Evolutionary conservation across 1,140 invertebrate species (phyloP).

Genomic region (Sinella curviseta): DNA sequence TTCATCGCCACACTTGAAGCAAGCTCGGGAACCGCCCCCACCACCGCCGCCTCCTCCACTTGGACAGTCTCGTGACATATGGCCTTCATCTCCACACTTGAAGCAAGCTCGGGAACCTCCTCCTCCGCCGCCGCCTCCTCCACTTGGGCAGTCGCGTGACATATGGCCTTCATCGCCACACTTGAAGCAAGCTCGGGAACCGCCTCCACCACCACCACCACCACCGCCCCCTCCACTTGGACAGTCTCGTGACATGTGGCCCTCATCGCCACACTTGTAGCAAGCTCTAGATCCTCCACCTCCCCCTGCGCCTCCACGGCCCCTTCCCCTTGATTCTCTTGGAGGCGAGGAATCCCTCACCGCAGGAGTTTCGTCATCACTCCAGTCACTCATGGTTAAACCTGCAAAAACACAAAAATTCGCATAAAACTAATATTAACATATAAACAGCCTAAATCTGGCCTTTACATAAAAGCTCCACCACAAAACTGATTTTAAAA

Average conservation of each 20-base stretch:
- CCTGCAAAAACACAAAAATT: too few relatives aligned
- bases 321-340: conserved; percentile 43
- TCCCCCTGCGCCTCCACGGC: conserved; percentile 29
- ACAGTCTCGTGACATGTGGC: background rate
- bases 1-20: conserved; percentile 55
- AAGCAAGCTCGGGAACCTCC: background rate
- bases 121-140: background rate
- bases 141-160: conserved; percentile 49
- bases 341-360: conserved; percentile 21
- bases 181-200: background rate
- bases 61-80: conserved; percentile 24
- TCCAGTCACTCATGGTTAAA: background rate
- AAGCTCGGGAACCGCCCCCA: background rate
- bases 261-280: background rate
- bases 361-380: conserved; percentile 22
- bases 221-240: background rate
- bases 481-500: too few relatives aligned
- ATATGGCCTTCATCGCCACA: conserved; percentile 52
- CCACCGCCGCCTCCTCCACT: background rate
- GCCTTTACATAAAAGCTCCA: too few relatives aligned
- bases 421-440: too few relatives aligned
- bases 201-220: background rate
- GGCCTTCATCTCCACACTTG: conserved; percentile 2
- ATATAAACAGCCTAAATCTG: too few relatives aligned
- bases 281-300: conserved; percentile 4